Conservation (phyloP, 2,113 vertebrate genomes). For the Coreoperca whiteheadi region DNA sequence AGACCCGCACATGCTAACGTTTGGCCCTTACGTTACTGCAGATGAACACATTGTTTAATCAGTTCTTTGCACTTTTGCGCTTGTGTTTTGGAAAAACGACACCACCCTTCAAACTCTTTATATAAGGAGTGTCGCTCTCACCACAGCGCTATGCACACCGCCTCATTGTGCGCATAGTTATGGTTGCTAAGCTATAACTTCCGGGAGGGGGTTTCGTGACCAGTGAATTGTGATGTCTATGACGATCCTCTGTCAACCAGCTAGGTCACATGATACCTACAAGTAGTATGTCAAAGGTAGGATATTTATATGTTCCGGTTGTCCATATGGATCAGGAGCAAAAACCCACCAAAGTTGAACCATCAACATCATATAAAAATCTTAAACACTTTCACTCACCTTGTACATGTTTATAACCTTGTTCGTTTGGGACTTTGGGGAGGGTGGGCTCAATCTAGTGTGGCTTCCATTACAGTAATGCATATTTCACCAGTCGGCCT, state of each 20-base stretch:
- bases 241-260: neutral
- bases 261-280: neutral
- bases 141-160: neutral
- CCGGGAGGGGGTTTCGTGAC: neutral
- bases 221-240: neutral
- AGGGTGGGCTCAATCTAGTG: neutral
- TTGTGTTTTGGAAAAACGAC: too few relatives aligned
- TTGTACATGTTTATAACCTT: constrained; percentile 29
- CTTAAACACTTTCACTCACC: constrained; percentile 22
- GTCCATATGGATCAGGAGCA: neutral
- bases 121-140: too few relatives aligned
- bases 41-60: too few relatives aligned
- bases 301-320: neutral
- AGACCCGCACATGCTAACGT: neutral
- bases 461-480: constrained; percentile 74
- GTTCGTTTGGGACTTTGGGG: constrained; percentile 25
- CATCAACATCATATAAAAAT: neutral
- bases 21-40: too few relatives aligned
- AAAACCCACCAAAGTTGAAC: neutral
- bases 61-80: too few relatives aligned
- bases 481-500: constrained; percentile 68
- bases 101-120: too few relatives aligned
- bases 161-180: neutral
- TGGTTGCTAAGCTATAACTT: neutral
- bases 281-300: neutral